Base-by-base conservation (phyloP, 1,140 invertebrate genomes). In the Coenobita brevimanus region DNA sequence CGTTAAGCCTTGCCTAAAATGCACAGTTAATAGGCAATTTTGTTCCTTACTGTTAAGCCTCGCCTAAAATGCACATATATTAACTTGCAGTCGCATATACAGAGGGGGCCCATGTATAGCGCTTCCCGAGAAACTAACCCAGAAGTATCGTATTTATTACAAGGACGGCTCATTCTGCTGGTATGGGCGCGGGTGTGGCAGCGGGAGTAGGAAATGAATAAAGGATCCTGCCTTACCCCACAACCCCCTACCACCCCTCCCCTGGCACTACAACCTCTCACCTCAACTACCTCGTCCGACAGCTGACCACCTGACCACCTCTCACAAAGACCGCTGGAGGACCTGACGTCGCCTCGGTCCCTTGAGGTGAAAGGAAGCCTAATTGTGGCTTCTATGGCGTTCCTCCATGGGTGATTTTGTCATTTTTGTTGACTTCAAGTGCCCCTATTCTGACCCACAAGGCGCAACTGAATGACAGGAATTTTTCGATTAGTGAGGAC, bases 351-450 rank as follows among this genome's bases (percentile, higher is more conserved):
- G 21, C 46, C 24, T 24, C 27, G 46, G 41, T 43, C 73, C 46
- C 41, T 76, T 76, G 73, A 76, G 73, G 73, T 76, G 73, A 76
- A 76, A 76, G 46, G 73, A 76, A 76, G 73, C 41, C 73, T 76
- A 76, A 76, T 76, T 76, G 73, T 76, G 73, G 73, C 73, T 76
- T 76, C 73, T 76, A 76, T 76, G 41, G 73, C 46, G 73, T 41
- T 76, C 73, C 73, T 76, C 73, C 41, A 76, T 76, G 73, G 38
- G 36, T 76, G 73, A 76, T 76, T 76, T 76, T 50, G 73, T 50
- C 73, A 76, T 76, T 76, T 76, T 76, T 76, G 73, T 76, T 76
- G 73, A 76, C 73, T 50, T 76, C 73, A 76, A 76, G 73, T 76
- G 73, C 36, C 46, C 41, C 73, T n/a, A 76, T 76, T 76, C 46